Percentiles rank a stretch among this genome's conserved stretches.
Conservation (phyloP, 1,140 invertebrate genomes). For the Caenorhabditis latens region DNA sequence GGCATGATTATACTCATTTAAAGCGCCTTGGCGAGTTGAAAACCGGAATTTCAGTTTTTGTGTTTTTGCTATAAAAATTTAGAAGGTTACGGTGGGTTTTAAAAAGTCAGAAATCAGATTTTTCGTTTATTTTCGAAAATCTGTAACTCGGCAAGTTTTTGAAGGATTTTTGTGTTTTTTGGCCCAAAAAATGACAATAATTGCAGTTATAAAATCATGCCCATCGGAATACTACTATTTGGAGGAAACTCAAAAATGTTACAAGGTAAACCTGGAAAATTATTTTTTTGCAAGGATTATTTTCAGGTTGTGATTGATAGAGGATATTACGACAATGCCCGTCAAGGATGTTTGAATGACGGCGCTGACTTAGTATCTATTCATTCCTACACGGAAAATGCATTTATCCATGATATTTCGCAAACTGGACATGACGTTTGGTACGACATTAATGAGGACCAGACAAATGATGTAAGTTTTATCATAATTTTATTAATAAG, state of each 20-base stretch:
- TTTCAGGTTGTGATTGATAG: neutral
- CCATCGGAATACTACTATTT: neutral
- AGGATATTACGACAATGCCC: neutral
- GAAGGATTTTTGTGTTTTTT: too few relatives aligned
- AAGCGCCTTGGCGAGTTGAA: too few relatives aligned
- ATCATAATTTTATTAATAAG: too few relatives aligned
- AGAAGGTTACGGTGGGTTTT: too few relatives aligned
- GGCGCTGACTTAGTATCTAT: neutral
- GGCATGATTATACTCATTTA: too few relatives aligned
- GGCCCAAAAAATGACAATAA: neutral
- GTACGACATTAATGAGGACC: too few relatives aligned
- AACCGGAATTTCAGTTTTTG: too few relatives aligned
- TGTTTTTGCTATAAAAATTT: too few relatives aligned
- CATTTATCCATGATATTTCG: neutral
- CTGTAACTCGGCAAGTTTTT: too few relatives aligned
- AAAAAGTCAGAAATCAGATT: too few relatives aligned
- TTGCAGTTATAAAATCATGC: neutral
- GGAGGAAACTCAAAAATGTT: neutral
- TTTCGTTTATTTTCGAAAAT: too few relatives aligned
- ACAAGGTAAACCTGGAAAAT: neutral
- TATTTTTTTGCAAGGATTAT: neutral
- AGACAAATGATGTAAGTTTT: too few relatives aligned
- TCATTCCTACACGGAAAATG: neutral
- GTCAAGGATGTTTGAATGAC: neutral
- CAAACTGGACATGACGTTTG: neutral